These are phyloP conservation scores for Carterocephalus palaemon DNA, from an alignment of 2,888 invertebrate species.

Conservation along the genomic window DNA sequence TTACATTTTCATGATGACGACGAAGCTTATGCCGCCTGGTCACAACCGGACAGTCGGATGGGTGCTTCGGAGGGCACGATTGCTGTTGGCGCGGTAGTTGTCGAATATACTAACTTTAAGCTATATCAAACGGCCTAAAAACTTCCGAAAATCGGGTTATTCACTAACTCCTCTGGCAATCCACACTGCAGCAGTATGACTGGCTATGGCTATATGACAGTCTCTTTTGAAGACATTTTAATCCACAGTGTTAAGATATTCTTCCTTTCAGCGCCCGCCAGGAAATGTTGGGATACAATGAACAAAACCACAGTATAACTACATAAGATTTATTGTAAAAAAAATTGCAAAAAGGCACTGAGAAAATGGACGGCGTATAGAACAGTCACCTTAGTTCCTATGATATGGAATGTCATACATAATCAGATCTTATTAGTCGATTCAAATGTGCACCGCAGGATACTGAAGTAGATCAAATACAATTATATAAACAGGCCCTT, in stretches of 20 bases:
- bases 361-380: conserved; percentile 17
- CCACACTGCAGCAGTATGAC: no score
- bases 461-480: background rate
- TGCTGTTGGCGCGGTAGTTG: no score
- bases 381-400: background rate
- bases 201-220: no score
- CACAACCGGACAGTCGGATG: no score
- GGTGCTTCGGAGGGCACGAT: no score
- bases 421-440: background rate
- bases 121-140: no score
- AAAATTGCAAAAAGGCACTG: conserved; percentile 12
- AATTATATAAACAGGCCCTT: background rate
- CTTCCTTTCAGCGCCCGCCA: conserved; percentile 8
- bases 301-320: conserved; percentile 1
- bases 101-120: no score
- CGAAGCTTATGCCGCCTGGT: no score
- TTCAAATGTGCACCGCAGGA: conserved; percentile 1
- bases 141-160: no score
- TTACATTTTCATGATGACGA: no score
- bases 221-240: no score
- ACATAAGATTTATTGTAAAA: conserved; percentile 11
- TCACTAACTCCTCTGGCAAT: no score
- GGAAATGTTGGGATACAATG: background rate
- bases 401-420: conserved; percentile 10
- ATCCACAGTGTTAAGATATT: background rate